These are phyloP conservation scores for Choreutis nemorana DNA, from an alignment of 2,888 invertebrate species.

Conservation along the genomic window DNA sequence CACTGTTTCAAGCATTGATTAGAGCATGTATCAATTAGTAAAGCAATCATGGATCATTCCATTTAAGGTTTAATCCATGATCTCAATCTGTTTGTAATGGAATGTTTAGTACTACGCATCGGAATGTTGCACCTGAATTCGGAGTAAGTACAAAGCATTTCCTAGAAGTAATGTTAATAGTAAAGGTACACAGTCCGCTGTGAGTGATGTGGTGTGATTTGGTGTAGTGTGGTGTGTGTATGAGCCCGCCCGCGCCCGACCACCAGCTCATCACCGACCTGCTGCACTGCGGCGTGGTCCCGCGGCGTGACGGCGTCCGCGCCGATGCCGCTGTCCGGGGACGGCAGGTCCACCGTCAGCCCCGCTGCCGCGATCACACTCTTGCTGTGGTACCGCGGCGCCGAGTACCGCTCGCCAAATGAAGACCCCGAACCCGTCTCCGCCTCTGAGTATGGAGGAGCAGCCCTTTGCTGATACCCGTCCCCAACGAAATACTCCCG, in stretches of 20 bases:
- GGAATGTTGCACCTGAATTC: no score
- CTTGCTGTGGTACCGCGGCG: conserved; percentile 76
- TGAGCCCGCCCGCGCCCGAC: conserved; percentile 31
- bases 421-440: conserved; percentile 68
- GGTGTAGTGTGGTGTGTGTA: conserved; percentile 18
- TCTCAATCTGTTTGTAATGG: no score
- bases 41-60: conserved; percentile 1
- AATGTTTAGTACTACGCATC: no score
- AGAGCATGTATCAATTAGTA: conserved; percentile 5
- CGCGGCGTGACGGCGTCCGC: conserved; percentile 92
- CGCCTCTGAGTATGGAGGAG: conserved; percentile 63
- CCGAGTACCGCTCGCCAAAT: conserved; percentile 74
- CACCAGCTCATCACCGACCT: conserved; percentile 73
- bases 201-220: conserved; percentile 17
- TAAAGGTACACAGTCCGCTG: no score
- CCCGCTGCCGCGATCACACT: conserved; percentile 79
- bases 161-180: no score
- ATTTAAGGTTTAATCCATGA: no score
- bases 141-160: no score
- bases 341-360: conserved; percentile 92
- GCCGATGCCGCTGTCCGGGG: conserved; percentile 95
- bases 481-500: conserved; percentile 80
- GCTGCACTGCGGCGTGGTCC: conserved; percentile 88
- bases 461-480: conserved; percentile 68
- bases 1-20: conserved; percentile 4